phyloP scores from a whole-genome alignment of 2,888 invertebrate species.

The Philhelius pedissequus region DNA sequence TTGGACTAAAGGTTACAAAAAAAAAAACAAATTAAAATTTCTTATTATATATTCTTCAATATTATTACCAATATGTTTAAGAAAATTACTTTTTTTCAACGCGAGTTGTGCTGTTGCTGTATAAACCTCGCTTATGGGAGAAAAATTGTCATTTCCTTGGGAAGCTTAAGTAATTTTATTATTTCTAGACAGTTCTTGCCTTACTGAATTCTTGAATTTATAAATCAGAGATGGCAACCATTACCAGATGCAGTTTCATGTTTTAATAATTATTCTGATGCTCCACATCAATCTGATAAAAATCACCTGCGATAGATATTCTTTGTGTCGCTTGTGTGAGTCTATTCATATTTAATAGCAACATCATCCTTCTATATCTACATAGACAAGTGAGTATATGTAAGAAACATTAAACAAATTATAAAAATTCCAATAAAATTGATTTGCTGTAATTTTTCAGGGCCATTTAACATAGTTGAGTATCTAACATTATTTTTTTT shows the following conservation, averaged over 20 bases:
- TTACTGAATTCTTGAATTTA: background rate
- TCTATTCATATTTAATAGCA: slow-evolving; percentile 23
- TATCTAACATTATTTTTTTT: too few species aligned
- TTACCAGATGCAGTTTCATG: background rate
- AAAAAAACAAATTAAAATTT: too few species aligned
- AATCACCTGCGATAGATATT: slow-evolving; percentile 2
- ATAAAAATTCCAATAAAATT: slow-evolving; percentile 57
- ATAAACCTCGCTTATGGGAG: too few species aligned
- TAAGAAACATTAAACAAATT: background rate
- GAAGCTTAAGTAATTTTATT: too few species aligned
- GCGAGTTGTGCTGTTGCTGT: too few species aligned
- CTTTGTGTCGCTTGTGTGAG: background rate
- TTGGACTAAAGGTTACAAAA: too few species aligned
- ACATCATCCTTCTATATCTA: background rate
- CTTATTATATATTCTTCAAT: too few species aligned
- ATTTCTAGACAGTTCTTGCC: too few species aligned
- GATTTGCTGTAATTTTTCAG: slow-evolving; percentile 42
- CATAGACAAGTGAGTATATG: background rate
- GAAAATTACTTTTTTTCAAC: too few species aligned
- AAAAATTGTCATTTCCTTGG: too few species aligned
- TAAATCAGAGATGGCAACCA: background rate
- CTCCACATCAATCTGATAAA: slow-evolving; percentile 5
- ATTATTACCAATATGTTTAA: too few species aligned
- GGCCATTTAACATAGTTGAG: slow-evolving; percentile 36
- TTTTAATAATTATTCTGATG: slow-evolving; percentile 34